A percentile compares a stretch with the other conserved stretches of the same genome.
Conservation (phyloP, 2,113 vertebrate genomes). For the Cephalopholis sonnerati region DNA sequence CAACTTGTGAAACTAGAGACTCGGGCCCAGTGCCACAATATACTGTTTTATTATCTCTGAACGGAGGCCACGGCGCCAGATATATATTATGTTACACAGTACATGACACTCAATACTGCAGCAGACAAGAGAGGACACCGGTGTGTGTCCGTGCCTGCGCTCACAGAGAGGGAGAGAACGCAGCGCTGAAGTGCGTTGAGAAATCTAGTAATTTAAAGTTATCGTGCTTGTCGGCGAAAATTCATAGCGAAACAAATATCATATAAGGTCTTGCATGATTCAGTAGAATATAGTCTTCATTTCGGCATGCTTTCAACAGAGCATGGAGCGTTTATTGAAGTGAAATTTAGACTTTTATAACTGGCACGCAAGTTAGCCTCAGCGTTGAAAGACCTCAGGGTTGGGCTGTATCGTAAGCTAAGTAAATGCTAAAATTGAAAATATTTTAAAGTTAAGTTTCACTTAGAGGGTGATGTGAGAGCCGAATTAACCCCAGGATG, state of each 20-base stretch:
- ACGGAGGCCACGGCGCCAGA: background rate
- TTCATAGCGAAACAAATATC: rapidly evolving
- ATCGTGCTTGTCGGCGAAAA: background rate
- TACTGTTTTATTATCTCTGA: conserved; percentile 26
- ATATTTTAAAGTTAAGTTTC: background rate
- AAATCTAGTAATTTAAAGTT: background rate
- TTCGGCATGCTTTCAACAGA: background rate
- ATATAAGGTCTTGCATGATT: too few relatives aligned
- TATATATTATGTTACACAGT: conserved; percentile 40
- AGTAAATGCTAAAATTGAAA: background rate
- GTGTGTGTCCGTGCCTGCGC: background rate
- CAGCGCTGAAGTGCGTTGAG: background rate
- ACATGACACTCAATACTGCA: conserved; percentile 49
- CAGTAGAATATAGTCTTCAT: background rate
- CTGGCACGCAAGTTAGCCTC: background rate
- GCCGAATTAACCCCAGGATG: background rate
- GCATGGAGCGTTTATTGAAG: background rate
- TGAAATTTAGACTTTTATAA: background rate
- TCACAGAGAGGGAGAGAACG: background rate
- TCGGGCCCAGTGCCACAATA: conserved; percentile 4
- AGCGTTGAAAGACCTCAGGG: too few relatives aligned
- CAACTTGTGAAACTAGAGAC: conserved; percentile 27
- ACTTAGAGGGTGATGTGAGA: too few relatives aligned
- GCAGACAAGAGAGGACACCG: background rate
- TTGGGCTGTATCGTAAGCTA: background rate